Base-by-base conservation (phyloP, 2,888 invertebrate species). In the Cyclophora albipunctata region DNA sequence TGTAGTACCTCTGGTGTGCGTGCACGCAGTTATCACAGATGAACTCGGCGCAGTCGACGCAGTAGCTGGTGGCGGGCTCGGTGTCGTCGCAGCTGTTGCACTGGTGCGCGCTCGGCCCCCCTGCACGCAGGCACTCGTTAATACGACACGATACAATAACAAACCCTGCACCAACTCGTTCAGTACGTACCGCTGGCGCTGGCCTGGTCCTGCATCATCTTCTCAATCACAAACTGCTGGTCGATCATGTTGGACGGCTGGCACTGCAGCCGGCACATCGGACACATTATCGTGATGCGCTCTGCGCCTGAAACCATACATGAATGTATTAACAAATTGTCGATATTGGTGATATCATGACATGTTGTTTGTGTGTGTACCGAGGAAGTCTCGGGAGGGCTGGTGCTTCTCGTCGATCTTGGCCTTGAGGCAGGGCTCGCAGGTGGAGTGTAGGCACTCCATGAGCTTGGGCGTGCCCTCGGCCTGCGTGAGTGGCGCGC, bases 21-120 rank as follows among this genome's bases (percentile, higher is more conserved):
- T 93, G 91, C 55, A 96, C 95, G 84, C 97, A 97, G 81, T 92
- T 95, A 76, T 96, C 95, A 85, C 97, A 98, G 69, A 97, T 95
- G 86, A 94, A 96, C 84, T 97, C 97, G 0, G 94, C 92, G 81
- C 97, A 98, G 75, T 97, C 96, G 6, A 93, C 92, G 84, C 97
- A 98, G 92, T 95, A 97, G 69, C 94, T 94, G 51, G 95, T 93
- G 52, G 96, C 96, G 20, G 91, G 90, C 58, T 94, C 93, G 61
- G 94, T 93, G 72, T 97, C 97, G 62, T 93, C 94, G 81, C 97
- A 97, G 77, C 94, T 96, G 69, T 94, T 96, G 83, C 97, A 97
- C 68, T 71, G 82, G 73, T 77, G 84, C 67, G 75, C 79, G 59
- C 59, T 65, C 52, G 57, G 55, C 54, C 50, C 80, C 77, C 70